A percentile compares a stretch with the other conserved stretches of the same genome.
phyloP scores from a whole-genome alignment of 1,140 invertebrate genomes.

The Saccostrea glomerata region DNA sequence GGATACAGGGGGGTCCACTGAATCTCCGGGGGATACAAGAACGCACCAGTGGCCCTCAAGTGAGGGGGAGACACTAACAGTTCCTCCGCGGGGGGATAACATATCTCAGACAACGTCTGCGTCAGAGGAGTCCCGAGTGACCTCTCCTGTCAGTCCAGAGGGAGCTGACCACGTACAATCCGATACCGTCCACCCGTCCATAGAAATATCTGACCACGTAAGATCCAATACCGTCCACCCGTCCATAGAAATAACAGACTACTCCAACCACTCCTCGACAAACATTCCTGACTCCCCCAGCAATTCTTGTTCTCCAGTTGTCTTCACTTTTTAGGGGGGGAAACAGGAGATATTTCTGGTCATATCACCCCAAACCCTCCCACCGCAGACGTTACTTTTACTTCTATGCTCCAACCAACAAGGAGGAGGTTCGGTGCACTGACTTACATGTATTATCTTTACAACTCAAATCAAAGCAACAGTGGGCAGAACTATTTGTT shows the following conservation, averaged over 20 bases:
- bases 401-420: too few relatives aligned
- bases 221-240: too few relatives aligned
- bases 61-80: background rate
- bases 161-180: background rate
- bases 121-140: background rate
- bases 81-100: background rate
- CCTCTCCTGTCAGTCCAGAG: background rate
- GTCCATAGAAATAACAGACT: background rate
- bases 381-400: too few relatives aligned
- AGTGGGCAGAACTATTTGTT: background rate
- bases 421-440: too few relatives aligned
- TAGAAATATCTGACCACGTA: background rate
- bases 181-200: background rate
- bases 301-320: background rate
- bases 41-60: background rate
- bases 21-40: background rate
- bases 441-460: background rate
- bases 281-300: background rate
- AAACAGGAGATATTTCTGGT: background rate
- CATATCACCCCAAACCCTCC: too few relatives aligned
- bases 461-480: background rate
- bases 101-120: background rate
- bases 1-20: background rate
- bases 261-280: too few relatives aligned
- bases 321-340: background rate